Conservation (phyloP, 1,140 invertebrate species). For the Drosophila funebris region DNA sequence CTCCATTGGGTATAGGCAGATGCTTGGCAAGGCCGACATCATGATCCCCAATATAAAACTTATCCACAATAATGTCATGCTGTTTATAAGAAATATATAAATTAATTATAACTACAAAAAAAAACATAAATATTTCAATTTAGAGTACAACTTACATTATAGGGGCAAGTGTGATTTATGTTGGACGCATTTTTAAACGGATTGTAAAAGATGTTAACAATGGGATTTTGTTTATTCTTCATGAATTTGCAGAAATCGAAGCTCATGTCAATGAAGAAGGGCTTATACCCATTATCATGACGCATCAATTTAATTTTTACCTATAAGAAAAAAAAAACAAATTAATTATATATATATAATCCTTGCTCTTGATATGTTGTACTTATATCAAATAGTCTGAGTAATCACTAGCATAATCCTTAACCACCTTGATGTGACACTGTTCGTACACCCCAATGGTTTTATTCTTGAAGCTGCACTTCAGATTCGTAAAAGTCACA, state of each 20-base stretch:
- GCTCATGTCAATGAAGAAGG: conserved; percentile 10
- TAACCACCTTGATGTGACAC: conserved; percentile 50
- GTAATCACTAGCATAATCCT: too few relatives aligned
- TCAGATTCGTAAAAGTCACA: conserved; percentile 43
- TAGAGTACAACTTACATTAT: conserved; percentile 13
- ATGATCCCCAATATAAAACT: conserved; percentile 44
- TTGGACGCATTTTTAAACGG: neutral
- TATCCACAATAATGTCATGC: conserved; percentile 56
- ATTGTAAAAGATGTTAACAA: neutral
- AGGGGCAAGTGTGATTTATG: conserved; percentile 40
- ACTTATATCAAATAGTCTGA: too few relatives aligned
- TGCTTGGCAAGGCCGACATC: conserved; percentile 17
- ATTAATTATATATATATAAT: too few relatives aligned
- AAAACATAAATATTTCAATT: too few relatives aligned
- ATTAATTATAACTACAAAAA: neutral
- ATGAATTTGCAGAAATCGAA: conserved; percentile 28
- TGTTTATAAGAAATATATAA: neutral
- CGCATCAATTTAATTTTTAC: neutral
- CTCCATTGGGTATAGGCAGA: conserved; percentile 35
- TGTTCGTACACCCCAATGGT: neutral
- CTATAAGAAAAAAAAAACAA: neutral
- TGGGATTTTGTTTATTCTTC: neutral
- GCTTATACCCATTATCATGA: conserved; percentile 28
- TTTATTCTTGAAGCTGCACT: conserved; percentile 17
- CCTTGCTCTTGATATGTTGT: too few relatives aligned